phyloP scores from a whole-genome alignment of 2,113 vertebrate species.

The Catharus minimus region DNA sequence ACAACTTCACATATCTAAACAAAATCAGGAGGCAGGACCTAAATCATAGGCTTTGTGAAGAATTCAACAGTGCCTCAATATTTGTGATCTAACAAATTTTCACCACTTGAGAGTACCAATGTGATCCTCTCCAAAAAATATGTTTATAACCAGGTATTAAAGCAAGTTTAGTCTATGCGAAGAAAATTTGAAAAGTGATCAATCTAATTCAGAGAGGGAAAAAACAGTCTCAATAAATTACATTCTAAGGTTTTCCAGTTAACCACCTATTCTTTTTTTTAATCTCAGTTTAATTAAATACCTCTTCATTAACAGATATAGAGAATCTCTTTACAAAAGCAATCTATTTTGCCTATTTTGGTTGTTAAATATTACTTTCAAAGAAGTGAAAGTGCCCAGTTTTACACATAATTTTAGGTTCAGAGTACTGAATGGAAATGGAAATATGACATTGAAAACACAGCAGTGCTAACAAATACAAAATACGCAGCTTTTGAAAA shows the following conservation, averaged over 20 bases:
- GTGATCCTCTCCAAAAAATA: not conserved
- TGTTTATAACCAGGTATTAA: not conserved
- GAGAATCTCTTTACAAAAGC: not conserved
- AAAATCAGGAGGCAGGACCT: not conserved
- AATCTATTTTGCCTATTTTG: not conserved
- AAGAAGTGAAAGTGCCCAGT: not conserved
- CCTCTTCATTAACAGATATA: not conserved
- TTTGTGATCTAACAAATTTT: not conserved
- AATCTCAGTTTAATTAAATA: not conserved
- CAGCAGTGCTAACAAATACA: not conserved
- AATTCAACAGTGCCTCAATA: not conserved
- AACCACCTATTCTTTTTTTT: not conserved
- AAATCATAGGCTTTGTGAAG: not conserved
- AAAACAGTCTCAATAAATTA: not conserved
- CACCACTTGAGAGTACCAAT: not conserved
- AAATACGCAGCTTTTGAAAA: not conserved
- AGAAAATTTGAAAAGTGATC: not conserved
- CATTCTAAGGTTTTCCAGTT: not conserved
- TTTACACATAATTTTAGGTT: not conserved
- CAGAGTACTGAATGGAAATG: not conserved
- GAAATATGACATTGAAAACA: not conserved
- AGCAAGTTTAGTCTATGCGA: not conserved
- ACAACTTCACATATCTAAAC: slow-evolving; percentile 16
- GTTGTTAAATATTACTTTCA: not conserved
- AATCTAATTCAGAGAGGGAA: not conserved